These are phyloP conservation scores for Melieria omissa DNA, from an alignment of 2,888 invertebrate genomes.

Conservation along the genomic window DNA sequence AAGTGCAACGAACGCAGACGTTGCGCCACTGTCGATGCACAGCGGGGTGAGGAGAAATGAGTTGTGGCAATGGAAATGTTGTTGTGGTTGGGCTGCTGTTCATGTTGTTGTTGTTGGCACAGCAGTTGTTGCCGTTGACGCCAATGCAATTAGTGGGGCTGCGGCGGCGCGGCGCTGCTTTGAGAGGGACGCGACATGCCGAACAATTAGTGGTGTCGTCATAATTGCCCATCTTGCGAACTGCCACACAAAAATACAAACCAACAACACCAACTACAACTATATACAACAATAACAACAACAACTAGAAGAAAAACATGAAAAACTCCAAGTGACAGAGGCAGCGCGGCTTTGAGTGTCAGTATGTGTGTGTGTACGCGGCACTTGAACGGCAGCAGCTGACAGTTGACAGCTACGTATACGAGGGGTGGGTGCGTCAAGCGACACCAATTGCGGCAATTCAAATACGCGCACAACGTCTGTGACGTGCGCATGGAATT, in stretches of 20 bases:
- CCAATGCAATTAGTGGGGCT: conserved; percentile 38
- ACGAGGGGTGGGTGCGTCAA: no score
- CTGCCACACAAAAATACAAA: conserved; percentile 21
- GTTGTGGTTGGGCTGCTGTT: background rate
- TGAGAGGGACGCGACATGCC: conserved; percentile 43
- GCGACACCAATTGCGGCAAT: no score
- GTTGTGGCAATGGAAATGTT: background rate
- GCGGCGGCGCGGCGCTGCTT: conserved; percentile 30
- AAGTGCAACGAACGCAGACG: no score
- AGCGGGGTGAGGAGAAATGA: background rate
- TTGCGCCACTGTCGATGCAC: background rate
- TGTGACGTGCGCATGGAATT: conserved; percentile 15
- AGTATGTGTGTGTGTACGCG: conserved; percentile 13
- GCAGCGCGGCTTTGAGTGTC: background rate
- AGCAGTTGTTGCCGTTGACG: conserved; percentile 24
- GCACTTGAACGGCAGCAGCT: conserved; percentile 20
- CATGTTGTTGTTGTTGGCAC: conserved; percentile 2
- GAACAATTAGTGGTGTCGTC: conserved; percentile 53
- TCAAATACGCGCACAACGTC: background rate
- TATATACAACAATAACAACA: background rate
- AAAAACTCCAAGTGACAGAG: background rate
- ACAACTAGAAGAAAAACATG: background rate
- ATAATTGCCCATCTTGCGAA: conserved; percentile 46
- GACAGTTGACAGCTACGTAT: background rate
- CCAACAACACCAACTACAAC: conserved; percentile 7